These are phyloP conservation scores for Microplitis deprimator DNA, from an alignment of 2,888 invertebrate species.

Conservation along the genomic window DNA sequence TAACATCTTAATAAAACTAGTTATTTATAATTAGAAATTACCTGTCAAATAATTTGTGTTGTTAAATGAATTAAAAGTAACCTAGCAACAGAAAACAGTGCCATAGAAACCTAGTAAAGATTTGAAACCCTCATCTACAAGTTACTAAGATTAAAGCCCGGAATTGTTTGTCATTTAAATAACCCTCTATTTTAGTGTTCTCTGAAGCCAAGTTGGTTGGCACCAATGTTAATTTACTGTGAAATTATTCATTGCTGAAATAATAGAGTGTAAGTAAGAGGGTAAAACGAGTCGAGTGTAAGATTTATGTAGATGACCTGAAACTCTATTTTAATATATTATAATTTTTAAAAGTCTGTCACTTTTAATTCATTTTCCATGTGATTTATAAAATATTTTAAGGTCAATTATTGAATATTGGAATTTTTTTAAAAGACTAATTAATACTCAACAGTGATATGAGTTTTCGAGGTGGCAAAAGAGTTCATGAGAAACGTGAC, in stretches of 20 bases:
- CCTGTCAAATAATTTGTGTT: too few species aligned
- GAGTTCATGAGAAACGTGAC: background rate
- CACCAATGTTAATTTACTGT: slow-evolving; percentile 3
- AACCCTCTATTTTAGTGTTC: background rate
- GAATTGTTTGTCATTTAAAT: slow-evolving; percentile 34
- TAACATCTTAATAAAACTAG: too few species aligned
- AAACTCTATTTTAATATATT: background rate
- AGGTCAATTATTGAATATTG: background rate
- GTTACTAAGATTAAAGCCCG: slow-evolving; percentile 20
- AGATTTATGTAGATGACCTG: background rate
- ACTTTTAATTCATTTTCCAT: background rate
- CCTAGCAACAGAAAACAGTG: slow-evolving; percentile 39
- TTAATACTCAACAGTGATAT: background rate
- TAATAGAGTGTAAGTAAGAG: background rate
- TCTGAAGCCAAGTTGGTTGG: background rate
- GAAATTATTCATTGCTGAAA: slow-evolving; percentile 18
- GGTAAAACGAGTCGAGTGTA: background rate
- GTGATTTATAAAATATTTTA: background rate
- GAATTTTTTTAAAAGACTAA: background rate
- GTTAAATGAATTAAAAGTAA: background rate
- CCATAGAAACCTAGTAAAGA: slow-evolving; percentile 42
- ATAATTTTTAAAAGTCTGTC: background rate
- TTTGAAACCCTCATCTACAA: background rate
- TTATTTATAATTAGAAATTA: too few species aligned
- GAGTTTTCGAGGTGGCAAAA: background rate